Evolutionary conservation across 2,113 vertebrate genomes (phyloP), one percentile per base, ranked within the genome.

Genomic region (Aythya baeri): DNA sequence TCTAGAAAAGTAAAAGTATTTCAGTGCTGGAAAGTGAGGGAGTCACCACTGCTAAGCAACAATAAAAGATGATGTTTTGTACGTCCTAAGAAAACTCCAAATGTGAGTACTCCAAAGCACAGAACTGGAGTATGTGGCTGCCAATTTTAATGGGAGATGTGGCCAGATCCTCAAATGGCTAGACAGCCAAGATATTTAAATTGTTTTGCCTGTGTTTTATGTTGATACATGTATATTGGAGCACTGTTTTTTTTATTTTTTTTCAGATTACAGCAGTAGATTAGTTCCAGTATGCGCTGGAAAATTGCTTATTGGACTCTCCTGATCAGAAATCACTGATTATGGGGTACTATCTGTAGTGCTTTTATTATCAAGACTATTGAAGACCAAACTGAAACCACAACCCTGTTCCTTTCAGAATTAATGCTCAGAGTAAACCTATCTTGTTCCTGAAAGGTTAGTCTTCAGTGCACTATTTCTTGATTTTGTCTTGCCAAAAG

Each of bases 341-440:
- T 93, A 85, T 63, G 71, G 83, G 58, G 73, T 76, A 85, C 93
- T 92, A 85, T 86, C 90, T 93, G 73, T 91, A 94, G 91, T 94
- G 83, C 63, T 95, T 93, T 92, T 88, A 96, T 84, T 68, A 44
- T 65, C 83, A 79, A 82, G 70, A 74, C 91, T 97, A 22, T 88
- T 91, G 93, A 96, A 93, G 93, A 85, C 90, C 78, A n/a, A 55
- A 89, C 68, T 84, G 86, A 93, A 89, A 90, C 88, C 71, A 86
- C 73, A 89, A 9, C 86, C 78, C 92, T 65, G 63, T 91, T 79
- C 76, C 68, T 70, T 72, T 94, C 83, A 90, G 79, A 89, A 88
- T 90, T 91, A 34, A 85, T 86, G 74, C 63, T 91, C 80, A 63
- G 74, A 93, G 58, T 84, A 93, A 92, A 92, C 74, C 88, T 83